Conservation (phyloP, 1,140 invertebrate genomes). For the Drosophila dunni region DNA sequence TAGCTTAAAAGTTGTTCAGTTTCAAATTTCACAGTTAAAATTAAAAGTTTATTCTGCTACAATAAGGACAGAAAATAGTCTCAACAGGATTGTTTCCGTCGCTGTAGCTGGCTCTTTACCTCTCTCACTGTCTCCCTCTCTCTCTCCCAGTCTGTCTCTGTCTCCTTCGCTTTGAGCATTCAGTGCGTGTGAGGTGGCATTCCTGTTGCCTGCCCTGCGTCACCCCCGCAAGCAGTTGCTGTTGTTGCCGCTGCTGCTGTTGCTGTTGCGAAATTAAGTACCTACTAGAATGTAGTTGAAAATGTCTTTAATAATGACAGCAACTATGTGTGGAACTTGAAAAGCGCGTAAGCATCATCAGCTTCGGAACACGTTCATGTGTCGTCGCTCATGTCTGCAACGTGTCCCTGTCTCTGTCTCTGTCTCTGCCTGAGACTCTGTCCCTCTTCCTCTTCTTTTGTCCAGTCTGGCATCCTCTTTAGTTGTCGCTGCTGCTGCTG, state of each 20-base stretch:
- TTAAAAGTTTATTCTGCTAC: not conserved
- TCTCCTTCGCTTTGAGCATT: not conserved
- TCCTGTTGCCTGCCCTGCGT: constrained; percentile 16
- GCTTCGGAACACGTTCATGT: constrained; percentile 66
- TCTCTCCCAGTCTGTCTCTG: not conserved
- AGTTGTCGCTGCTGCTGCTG: constrained; percentile 17
- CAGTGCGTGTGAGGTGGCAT: constrained; percentile 54
- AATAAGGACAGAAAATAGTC: not conserved
- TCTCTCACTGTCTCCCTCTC: not conserved
- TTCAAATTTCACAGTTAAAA: not conserved
- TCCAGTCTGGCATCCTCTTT: constrained; percentile 14
- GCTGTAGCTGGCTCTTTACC: not conserved
- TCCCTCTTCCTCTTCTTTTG: not conserved
- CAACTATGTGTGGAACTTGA: constrained; percentile 83
- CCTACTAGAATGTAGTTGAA: constrained; percentile 83
- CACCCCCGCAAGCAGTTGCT: constrained; percentile 6
- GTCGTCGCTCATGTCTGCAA: constrained; percentile 48
- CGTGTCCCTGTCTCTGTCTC: not conserved
- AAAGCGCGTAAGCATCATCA: constrained; percentile 82
- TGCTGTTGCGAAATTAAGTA: constrained; percentile 74
- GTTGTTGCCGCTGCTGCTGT: constrained; percentile 10
- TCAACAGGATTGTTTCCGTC: constrained; percentile 2
- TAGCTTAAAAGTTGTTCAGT: not conserved
- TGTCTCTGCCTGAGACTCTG: not conserved
- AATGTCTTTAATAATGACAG: constrained; percentile 84